Conservation (phyloP, 2,797 vertebrate species). For the Columba guinea region DNA sequence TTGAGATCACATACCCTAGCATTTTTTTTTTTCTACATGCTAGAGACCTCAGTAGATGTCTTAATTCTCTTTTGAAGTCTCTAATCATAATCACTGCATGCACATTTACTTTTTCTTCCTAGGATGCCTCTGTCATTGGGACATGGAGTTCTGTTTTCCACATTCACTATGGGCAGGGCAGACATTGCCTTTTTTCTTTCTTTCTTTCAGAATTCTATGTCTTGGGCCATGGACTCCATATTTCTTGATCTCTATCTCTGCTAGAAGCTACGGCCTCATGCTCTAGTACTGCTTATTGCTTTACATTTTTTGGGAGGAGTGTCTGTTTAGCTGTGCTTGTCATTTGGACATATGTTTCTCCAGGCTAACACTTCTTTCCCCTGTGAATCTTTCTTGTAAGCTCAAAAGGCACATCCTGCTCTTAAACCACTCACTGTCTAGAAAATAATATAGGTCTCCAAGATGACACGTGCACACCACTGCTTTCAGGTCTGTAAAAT, state of each 20-base stretch:
- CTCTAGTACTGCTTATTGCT: neutral
- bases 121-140: neutral
- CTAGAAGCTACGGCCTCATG: neutral
- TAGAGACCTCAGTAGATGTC: neutral
- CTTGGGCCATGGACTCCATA: neutral
- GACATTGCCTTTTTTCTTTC: neutral
- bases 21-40: neutral
- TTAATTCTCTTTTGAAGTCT: neutral
- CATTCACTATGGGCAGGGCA: neutral
- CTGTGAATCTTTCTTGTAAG: neutral
- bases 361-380: neutral
- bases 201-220: too few relatives aligned
- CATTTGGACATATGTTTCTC: neutral
- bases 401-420: neutral
- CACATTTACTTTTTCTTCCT: neutral
- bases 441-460: neutral
- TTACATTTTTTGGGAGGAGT: neutral
- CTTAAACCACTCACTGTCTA: neutral
- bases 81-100: neutral
- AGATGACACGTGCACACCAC: neutral
- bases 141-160: neutral
- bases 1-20: neutral
- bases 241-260: neutral
- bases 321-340: neutral
- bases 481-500: neutral